A percentile compares a stretch with the other conserved stretches of the same genome.
Conservation (phyloP, 2,113 vertebrate species). For the Capra hircus region DNA sequence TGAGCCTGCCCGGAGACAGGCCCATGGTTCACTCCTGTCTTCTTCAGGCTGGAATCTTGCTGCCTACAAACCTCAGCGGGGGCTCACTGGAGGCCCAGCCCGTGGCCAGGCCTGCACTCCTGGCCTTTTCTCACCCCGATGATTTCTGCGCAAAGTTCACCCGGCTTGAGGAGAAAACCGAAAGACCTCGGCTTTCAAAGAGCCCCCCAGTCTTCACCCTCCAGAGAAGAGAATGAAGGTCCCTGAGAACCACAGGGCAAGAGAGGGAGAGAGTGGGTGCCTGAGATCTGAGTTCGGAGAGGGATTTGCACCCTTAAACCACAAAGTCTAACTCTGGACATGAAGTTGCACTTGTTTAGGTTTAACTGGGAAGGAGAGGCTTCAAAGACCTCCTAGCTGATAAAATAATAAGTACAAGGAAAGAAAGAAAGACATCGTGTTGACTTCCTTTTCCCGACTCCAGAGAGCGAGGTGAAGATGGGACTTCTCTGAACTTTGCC, state of each 20-base stretch:
- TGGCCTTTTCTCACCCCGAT: background rate
- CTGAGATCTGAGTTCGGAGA: background rate
- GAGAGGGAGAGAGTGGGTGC: background rate
- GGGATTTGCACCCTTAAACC: background rate
- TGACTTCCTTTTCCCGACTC: background rate
- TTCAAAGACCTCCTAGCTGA: background rate
- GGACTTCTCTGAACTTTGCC: slow-evolving; percentile 21
- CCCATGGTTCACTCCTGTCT: background rate
- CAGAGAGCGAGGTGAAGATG: background rate
- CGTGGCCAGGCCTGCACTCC: fast-evolving
- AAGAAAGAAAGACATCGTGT: background rate
- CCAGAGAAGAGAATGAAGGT: background rate
- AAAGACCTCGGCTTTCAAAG: background rate
- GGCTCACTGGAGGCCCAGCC: background rate
- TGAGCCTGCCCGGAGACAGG: background rate
- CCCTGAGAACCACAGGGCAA: background rate
- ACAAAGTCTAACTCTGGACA: background rate
- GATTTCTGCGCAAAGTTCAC: background rate
- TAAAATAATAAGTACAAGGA: background rate
- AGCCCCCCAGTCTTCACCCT: background rate
- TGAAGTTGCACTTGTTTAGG: background rate
- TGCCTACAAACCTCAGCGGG: background rate
- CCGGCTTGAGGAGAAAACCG: background rate
- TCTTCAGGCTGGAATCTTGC: background rate
- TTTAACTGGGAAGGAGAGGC: background rate